Conservation (phyloP, 2,888 invertebrate species). For the Muschampia staudingeri region DNA sequence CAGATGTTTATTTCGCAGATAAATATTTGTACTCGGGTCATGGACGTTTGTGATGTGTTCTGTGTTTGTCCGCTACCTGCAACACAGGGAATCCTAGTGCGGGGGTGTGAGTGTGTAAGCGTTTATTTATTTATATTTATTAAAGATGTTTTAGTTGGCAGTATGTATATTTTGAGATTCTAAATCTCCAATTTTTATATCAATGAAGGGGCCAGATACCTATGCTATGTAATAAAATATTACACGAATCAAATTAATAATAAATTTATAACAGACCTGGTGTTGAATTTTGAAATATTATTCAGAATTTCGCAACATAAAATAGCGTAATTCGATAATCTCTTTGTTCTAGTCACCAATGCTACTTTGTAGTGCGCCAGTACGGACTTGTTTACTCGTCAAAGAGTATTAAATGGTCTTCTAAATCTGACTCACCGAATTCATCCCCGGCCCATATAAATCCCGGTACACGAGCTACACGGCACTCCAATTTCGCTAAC, state of each 20-base stretch:
- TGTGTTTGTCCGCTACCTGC: too few species aligned
- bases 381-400: constrained; percentile 70
- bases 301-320: constrained; percentile 68
- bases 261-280: constrained; percentile 21
- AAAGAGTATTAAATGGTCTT: constrained; percentile 73
- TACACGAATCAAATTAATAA: background rate
- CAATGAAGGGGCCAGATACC: too few species aligned
- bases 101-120: too few species aligned
- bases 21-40: too few species aligned
- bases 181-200: too few species aligned
- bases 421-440: constrained; percentile 67
- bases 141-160: too few species aligned
- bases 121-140: too few species aligned
- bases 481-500: constrained; percentile 87
- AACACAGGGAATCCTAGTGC: too few species aligned
- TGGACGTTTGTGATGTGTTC: too few species aligned
- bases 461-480: constrained; percentile 74
- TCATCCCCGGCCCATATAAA: constrained; percentile 69
- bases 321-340: constrained; percentile 71
- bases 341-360: constrained; percentile 70
- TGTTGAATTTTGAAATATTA: constrained; percentile 67
- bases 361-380: constrained; percentile 61
- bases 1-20: too few species aligned
- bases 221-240: background rate
- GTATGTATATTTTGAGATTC: too few species aligned